Evolutionary conservation across 2,113 vertebrate species (phyloP).

Genomic region (Cochlearius cochlearius): DNA sequence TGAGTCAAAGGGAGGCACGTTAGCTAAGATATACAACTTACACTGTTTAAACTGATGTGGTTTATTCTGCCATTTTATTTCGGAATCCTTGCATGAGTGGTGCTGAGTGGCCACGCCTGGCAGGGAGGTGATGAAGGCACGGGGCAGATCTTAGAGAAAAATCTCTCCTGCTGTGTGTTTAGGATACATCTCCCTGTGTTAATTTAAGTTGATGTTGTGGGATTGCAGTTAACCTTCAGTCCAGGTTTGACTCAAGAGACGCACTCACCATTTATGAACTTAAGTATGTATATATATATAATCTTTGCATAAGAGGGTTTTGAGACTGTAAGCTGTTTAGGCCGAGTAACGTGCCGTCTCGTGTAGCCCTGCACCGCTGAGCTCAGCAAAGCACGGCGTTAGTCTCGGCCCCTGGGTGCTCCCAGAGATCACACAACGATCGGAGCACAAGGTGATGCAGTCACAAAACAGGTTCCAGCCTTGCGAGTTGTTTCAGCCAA

Average conservation of each 20-base stretch:
- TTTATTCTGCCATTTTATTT: neutral
- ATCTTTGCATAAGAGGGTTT: neutral
- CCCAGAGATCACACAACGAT: fast-evolving
- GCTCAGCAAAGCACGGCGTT: neutral
- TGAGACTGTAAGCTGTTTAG: neutral
- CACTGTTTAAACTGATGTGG: neutral
- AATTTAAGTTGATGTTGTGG: neutral
- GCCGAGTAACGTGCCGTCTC: neutral
- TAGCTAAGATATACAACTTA: neutral
- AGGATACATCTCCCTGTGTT: neutral
- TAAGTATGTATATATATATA: neutral
- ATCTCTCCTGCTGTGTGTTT: neutral
- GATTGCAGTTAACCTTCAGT: neutral
- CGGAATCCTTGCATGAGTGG: neutral
- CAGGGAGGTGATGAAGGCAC: neutral
- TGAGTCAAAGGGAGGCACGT: neutral
- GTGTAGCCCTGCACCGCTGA: neutral
- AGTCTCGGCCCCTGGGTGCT: neutral
- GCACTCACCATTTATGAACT: neutral
- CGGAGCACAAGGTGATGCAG: neutral
- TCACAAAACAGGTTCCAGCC: neutral
- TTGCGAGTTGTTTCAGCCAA: neutral
- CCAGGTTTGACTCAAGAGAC: neutral
- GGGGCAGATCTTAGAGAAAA: neutral
- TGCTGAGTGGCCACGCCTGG: neutral